Evolutionary conservation across 2,113 vertebrate genomes (phyloP).

Genomic region (cattle (Bos taurus)): DNA sequence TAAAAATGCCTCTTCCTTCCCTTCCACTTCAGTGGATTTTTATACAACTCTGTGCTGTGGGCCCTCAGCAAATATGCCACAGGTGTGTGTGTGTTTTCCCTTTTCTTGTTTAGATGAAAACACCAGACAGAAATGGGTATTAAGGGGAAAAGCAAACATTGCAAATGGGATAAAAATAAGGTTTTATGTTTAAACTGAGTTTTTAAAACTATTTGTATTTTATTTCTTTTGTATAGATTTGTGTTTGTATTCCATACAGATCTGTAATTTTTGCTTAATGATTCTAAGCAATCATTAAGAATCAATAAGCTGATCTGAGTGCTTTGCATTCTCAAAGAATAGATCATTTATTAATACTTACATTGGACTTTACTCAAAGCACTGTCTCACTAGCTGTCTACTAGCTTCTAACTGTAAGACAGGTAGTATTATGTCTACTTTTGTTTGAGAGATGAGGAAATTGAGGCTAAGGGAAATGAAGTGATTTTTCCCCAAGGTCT

Average conservation of each 20-base stretch:
- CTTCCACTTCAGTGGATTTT: neutral
- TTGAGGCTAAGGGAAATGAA: neutral
- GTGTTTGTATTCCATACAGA: neutral
- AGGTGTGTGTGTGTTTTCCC: neutral
- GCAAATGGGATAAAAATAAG: neutral
- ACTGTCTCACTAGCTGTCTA: neutral
- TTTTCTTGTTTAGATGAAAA: conserved; percentile 36
- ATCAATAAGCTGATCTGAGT: neutral
- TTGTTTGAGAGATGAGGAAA: neutral
- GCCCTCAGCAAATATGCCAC: neutral
- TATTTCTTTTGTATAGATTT: neutral
- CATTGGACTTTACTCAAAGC: neutral
- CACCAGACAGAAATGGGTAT: conserved; percentile 1
- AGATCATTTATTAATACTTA: neutral
- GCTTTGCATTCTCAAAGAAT: neutral
- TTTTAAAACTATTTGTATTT: conserved; percentile 2
- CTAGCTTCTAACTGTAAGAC: neutral
- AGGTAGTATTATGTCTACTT: neutral
- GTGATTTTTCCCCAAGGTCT: neutral
- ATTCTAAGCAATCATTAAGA: neutral
- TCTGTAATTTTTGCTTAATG: neutral
- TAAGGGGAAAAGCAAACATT: neutral
- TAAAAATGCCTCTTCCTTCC: neutral
- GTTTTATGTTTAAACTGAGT: neutral
- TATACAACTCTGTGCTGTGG: neutral